Percentiles rank a stretch among this genome's conserved stretches.
phyloP scores from a whole-genome alignment of 2,797 vertebrate species.

The Scolopax rusticola region DNA sequence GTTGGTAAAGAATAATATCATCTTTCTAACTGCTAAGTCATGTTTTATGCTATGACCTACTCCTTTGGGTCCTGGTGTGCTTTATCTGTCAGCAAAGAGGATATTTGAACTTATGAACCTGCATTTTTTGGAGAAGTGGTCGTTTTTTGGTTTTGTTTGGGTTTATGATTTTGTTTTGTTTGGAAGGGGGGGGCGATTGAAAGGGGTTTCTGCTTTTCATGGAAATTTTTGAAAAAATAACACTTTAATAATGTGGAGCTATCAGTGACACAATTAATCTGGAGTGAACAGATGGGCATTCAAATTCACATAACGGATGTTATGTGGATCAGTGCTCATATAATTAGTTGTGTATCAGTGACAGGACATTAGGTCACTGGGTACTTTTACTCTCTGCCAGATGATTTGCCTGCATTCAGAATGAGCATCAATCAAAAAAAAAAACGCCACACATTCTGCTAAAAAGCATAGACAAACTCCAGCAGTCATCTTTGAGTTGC shows the following conservation, averaged over 20 bases:
- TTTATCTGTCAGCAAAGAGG: neutral
- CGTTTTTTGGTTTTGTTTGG: neutral
- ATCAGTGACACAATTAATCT: conserved; percentile 58
- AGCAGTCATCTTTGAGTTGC: neutral
- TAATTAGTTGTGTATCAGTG: conserved; percentile 62
- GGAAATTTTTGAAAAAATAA: neutral
- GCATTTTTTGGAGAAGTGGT: neutral
- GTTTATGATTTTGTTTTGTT: neutral
- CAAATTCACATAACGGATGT: conserved; percentile 58
- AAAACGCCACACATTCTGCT: neutral
- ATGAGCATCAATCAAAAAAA: conserved; percentile 39
- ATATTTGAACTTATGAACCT: neutral
- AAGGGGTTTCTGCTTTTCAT: neutral
- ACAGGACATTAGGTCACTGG: conserved; percentile 63
- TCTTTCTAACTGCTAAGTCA: neutral
- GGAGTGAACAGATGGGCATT: conserved; percentile 69
- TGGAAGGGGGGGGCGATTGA: neutral
- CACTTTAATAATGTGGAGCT: conserved; percentile 10
- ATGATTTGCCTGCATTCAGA: conserved; percentile 20
- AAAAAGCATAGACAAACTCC: neutral
- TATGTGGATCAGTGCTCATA: conserved; percentile 57
- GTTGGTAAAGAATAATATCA: neutral
- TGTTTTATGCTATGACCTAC: neutral
- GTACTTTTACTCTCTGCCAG: conserved; percentile 40
- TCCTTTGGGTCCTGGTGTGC: neutral